phyloP scores from a whole-genome alignment of 2,888 invertebrate species.

The Eilema griseolum region DNA sequence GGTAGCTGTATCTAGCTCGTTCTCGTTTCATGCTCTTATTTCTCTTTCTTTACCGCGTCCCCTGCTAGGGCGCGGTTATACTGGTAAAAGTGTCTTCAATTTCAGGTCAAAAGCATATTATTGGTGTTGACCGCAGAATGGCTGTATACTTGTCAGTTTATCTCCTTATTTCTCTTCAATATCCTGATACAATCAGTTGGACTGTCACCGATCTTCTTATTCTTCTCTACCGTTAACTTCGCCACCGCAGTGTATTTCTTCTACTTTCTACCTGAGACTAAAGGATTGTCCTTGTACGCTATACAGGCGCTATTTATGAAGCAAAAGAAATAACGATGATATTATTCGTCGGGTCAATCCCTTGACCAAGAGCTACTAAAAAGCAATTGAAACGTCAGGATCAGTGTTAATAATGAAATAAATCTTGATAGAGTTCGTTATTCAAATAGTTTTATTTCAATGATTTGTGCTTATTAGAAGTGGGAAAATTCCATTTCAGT shows the following conservation, averaged over 20 bases:
- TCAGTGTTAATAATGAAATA: no score
- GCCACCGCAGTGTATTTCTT: constrained; percentile 54
- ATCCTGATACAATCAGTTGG: background rate
- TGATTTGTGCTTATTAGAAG: no score
- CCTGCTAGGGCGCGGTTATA: no score
- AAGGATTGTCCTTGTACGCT: constrained; percentile 62
- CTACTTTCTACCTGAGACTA: constrained; percentile 67
- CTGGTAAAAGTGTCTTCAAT: background rate
- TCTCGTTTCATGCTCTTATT: no score
- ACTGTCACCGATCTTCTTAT: background rate
- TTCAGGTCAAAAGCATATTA: background rate
- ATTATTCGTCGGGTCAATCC: no score
- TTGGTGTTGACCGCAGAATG: background rate
- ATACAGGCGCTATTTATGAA: constrained; percentile 58
- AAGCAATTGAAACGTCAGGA: no score
- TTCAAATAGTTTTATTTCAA: no score
- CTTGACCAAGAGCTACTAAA: no score
- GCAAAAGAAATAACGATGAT: background rate
- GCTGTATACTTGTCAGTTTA: background rate
- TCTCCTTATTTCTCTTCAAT: background rate
- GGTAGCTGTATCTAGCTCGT: no score
- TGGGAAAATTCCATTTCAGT: no score
- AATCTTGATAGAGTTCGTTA: no score
- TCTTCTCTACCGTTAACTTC: constrained; percentile 63
- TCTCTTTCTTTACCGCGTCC: no score